Conservation (phyloP, 2,113 vertebrate genomes). For the Holacanthus passer region DNA sequence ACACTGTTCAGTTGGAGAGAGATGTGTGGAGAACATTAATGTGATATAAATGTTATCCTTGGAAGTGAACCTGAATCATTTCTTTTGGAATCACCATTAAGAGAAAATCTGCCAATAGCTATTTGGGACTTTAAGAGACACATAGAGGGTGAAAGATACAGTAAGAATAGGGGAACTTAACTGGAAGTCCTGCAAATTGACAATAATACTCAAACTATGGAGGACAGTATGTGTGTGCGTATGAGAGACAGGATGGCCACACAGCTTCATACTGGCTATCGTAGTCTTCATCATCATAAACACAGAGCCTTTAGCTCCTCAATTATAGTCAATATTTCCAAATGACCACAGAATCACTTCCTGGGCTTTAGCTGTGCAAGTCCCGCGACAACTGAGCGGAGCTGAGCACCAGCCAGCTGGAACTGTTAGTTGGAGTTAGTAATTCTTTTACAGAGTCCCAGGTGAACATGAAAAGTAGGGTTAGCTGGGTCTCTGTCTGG, state of each 20-base stretch:
- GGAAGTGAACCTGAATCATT: conserved; percentile 73
- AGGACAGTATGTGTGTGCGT: conserved; percentile 67
- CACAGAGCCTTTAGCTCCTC: conserved; percentile 63
- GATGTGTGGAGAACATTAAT: conserved; percentile 61
- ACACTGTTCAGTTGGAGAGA: conserved; percentile 69
- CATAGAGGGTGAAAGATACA: conserved; percentile 68
- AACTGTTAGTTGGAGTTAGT: conserved; percentile 82
- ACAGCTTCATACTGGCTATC: conserved; percentile 77
- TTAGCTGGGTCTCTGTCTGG: conserved; percentile 74
- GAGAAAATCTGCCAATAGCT: conserved; percentile 61
- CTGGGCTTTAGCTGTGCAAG: conserved; percentile 45
- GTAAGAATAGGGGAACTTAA: conserved; percentile 74
- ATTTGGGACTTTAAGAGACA: conserved; percentile 72
- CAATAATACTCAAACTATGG: conserved; percentile 76
- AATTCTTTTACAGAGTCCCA: conserved; percentile 73
- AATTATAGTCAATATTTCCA: conserved; percentile 69
- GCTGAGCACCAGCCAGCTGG: conserved; percentile 74
- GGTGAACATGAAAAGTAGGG: conserved; percentile 72
- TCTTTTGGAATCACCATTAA: conserved; percentile 51
- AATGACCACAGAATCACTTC: conserved; percentile 69
- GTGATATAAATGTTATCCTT: conserved; percentile 38
- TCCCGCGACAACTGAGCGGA: conserved; percentile 54
- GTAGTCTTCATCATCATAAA: conserved; percentile 74
- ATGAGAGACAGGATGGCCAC: conserved; percentile 68
- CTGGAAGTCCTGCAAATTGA: conserved; percentile 75